Percentiles rank a stretch among this genome's conserved stretches.
phyloP scores from a whole-genome alignment of 2,797 vertebrate genomes.

The Cyclopterus lumpus region DNA sequence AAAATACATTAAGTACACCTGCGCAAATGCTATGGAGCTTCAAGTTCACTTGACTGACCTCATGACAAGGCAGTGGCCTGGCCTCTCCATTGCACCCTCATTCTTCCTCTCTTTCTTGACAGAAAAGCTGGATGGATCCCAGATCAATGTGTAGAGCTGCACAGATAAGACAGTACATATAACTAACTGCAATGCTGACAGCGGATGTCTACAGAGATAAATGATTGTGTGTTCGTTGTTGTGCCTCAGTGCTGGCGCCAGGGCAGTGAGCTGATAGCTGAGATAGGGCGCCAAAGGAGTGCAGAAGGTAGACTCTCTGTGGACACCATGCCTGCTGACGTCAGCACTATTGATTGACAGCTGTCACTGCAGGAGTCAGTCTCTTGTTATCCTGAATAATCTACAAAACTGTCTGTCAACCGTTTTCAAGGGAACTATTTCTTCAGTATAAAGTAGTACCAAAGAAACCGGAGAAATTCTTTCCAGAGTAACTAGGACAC shows the following conservation, averaged over 20 bases:
- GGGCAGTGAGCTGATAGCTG: constrained; percentile 51
- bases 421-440: constrained; percentile 2
- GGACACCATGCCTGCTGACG: constrained; percentile 65
- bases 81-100: constrained; percentile 17
- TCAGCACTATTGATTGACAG: constrained; percentile 76
- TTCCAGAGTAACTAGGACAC: constrained; percentile 4
- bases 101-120: constrained; percentile 31
- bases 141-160: constrained; percentile 13
- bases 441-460: neutral
- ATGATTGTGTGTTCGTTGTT: constrained; percentile 15
- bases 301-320: constrained; percentile 57
- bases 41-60: constrained; percentile 68
- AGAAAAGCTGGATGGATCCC: constrained; percentile 19
- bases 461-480: constrained; percentile 9
- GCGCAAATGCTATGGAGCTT: constrained; percentile 39
- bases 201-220: constrained; percentile 37
- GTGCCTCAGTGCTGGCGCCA: constrained; percentile 60
- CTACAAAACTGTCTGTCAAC: constrained; percentile 3
- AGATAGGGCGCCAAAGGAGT: constrained; percentile 55
- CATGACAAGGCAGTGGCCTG: constrained; percentile 37
- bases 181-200: constrained; percentile 57
- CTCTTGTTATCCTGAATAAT: constrained; percentile 13
- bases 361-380: constrained; percentile 53
- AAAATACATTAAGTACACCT: constrained; percentile 40
- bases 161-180: constrained; percentile 34